These are phyloP conservation scores for Drosophila seguyi DNA, from an alignment of 1,140 invertebrate genomes.

Conservation along the genomic window DNA sequence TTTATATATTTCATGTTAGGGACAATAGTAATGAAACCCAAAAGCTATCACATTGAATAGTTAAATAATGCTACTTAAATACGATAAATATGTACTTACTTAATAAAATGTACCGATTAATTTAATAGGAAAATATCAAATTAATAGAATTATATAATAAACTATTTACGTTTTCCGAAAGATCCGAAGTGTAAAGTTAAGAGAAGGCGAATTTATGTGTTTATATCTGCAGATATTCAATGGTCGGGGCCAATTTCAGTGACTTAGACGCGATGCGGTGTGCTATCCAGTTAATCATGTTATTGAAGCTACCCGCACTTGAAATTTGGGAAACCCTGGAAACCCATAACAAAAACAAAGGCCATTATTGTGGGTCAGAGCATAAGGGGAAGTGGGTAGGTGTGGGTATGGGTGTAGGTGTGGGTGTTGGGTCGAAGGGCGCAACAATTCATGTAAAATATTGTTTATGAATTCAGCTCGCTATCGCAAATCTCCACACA, in stretches of 20 bases:
- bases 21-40: not conserved
- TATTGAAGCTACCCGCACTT: conserved; percentile 21
- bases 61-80: not conserved
- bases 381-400: not conserved
- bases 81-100: not conserved
- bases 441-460: conserved; percentile 71
- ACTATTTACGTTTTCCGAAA: not conserved
- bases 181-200: no score
- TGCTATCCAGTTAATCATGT: conserved; percentile 24
- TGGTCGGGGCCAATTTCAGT: not conserved
- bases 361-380: not conserved
- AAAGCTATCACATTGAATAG: not conserved
- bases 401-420: not conserved
- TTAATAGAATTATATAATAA: not conserved
- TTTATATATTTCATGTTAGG: no score
- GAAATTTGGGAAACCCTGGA: conserved; percentile 3
- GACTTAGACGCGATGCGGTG: not conserved
- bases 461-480: conserved; percentile 68
- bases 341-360: conserved; percentile 36
- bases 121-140: no score
- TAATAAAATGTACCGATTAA: not conserved
- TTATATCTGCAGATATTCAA: not conserved
- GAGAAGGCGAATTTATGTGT: no score
- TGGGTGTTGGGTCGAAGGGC: conserved; percentile 28
- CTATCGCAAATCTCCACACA: conserved; percentile 58